Percentiles rank a stretch among this genome's conserved stretches.
Evolutionary conservation across 1,140 invertebrate species (phyloP).

Genomic region (Lucilia cuprina): DNA sequence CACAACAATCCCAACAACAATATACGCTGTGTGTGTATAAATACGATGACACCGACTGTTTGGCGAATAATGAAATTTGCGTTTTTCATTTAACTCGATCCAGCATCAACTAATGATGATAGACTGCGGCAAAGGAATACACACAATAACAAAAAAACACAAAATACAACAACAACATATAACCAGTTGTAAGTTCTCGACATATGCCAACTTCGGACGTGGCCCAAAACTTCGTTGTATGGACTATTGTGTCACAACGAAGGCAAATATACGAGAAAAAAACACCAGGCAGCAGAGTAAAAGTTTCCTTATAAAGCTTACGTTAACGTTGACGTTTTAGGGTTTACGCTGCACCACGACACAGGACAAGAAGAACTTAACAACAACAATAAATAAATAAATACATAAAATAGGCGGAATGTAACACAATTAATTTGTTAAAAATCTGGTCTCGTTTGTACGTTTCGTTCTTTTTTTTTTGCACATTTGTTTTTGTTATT

Average conservation of each 20-base stretch:
- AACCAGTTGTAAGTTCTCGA: neutral
- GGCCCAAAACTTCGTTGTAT: constrained; percentile 22
- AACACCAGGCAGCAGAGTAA: neutral
- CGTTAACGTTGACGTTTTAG: neutral
- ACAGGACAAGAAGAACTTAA: neutral
- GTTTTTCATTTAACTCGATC: constrained; percentile 35
- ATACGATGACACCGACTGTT: constrained; percentile 34
- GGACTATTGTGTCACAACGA: neutral
- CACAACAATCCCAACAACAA: neutral
- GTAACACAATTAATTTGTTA: neutral
- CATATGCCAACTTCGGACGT: constrained; percentile 34
- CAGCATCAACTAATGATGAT: constrained; percentile 34
- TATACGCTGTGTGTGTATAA: constrained; percentile 3
- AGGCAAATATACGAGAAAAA: neutral
- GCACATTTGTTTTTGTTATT: neutral
- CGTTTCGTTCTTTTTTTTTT: neutral
- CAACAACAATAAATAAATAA: no score
- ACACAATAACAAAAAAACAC: neutral
- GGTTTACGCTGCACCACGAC: neutral
- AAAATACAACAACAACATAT: neutral
- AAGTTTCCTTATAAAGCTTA: neutral
- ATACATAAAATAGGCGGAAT: neutral
- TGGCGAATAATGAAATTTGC: constrained; percentile 35
- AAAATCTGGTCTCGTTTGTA: neutral
- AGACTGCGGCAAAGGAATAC: constrained; percentile 33